These are phyloP conservation scores for Stichodactyla mertensii DNA, from an alignment of 64 coral and sea anemone genomes.

Conservation along the genomic window DNA sequence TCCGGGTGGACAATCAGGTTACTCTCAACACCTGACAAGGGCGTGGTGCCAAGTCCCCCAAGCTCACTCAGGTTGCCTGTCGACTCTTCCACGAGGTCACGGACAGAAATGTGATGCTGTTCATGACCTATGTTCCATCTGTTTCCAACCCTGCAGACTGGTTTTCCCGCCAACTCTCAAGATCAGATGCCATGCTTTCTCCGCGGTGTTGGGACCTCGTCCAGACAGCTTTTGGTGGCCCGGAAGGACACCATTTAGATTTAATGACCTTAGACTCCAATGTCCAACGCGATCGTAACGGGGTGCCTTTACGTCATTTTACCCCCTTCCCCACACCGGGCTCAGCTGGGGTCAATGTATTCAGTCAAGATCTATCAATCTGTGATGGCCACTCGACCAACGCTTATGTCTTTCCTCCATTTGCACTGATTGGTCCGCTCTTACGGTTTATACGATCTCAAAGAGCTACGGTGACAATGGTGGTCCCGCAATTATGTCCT, in stretches of 20 bases:
- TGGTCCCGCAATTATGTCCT: neutral
- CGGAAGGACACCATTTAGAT: conserved; percentile 18
- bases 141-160: conserved; percentile 12
- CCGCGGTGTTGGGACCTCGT: neutral
- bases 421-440: neutral
- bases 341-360: conserved; percentile 28
- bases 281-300: neutral
- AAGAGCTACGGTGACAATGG: neutral
- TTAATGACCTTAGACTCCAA: conserved; percentile 51
- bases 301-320: conserved; percentile 20
- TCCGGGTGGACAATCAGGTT: conserved; percentile 22
- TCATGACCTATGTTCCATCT: conserved; percentile 25
- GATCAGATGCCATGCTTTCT: conserved; percentile 17
- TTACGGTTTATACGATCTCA: neutral
- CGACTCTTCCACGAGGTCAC: neutral
- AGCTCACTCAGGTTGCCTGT: neutral
- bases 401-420: neutral
- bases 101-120: neutral
- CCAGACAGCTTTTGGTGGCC: conserved; percentile 20
- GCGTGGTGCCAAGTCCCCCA: neutral
- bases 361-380: neutral
- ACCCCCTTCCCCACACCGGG: conserved; percentile 10
- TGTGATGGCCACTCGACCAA: neutral
- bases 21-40: conserved; percentile 24
- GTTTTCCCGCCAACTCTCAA: conserved; percentile 14